These are phyloP conservation scores for Linnaemya vulpina DNA, from an alignment of 2,888 invertebrate genomes.

Conservation along the genomic window DNA sequence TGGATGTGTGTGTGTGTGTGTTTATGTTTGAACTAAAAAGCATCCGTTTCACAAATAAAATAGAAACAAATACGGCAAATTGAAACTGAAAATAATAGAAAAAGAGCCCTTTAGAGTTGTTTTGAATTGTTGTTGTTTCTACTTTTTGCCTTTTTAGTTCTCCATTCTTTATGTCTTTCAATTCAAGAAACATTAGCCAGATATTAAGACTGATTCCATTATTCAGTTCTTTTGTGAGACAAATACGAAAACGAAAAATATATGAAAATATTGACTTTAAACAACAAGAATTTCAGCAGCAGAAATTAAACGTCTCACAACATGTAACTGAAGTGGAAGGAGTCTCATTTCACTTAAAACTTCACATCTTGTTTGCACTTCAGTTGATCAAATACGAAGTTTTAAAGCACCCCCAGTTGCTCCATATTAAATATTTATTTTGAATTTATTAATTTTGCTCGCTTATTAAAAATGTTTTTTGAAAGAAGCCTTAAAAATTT, in stretches of 20 bases:
- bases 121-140: neutral
- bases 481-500: too few relatives aligned
- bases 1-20: neutral
- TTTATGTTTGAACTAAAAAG: slow-evolving; percentile 13
- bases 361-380: too few relatives aligned
- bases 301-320: neutral
- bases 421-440: too few relatives aligned
- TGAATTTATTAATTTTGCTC: too few relatives aligned
- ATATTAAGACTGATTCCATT: slow-evolving; percentile 15
- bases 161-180: slow-evolving; percentile 1
- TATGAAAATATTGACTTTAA: slow-evolving; percentile 1
- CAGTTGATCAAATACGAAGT: too few relatives aligned
- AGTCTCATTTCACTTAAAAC: too few relatives aligned
- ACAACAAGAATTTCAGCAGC: neutral
- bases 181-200: slow-evolving; percentile 1
- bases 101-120: neutral
- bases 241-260: too few relatives aligned
- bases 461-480: too few relatives aligned
- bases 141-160: neutral
- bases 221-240: neutral
- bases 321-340: neutral
- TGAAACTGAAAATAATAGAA: slow-evolving; percentile 21
- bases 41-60: slow-evolving; percentile 2
- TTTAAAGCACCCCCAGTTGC: too few relatives aligned
- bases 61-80: slow-evolving; percentile 1